Evolutionary conservation across 2,888 invertebrate genomes (phyloP), one percentile per base, ranked within the genome.

Genomic region (Phalera bucephala): DNA sequence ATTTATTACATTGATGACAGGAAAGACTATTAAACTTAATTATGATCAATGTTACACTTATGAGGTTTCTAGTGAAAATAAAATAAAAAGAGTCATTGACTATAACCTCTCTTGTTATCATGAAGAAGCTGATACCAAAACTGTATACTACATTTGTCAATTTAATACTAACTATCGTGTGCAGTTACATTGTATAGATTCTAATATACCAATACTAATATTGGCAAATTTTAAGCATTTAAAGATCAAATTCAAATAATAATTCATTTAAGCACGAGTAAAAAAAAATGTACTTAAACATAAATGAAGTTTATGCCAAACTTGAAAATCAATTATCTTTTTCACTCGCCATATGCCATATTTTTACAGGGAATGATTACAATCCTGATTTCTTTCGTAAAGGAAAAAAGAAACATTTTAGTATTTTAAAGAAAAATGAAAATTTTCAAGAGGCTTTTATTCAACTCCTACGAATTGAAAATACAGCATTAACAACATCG

Each of bases 91-190:
- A 40, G 34, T 40, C 19, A 40, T 45, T 36, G 40, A 38, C n/a
- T n/a, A n/a, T n/a, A n/a, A n/a, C 25, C 38, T 45, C 31, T 39
- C 41, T 34, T 45, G 36, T 33, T 33, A 45, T 31, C 41, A 45
- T 20, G 39, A 45, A 41, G 45, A 47, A 37, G 43, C 43, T 33
- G 47, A 43, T 31, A 43, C 43, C 31, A 43, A 40, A 47, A 43
- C 37, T 34, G 40, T 45, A 23, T 37, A 34, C 36, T 40, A 40
- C 33, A 36, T 44, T 40, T 44, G 42, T 33, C 40, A 42, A 38
- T 33, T 45, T 11, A 45, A 38, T 40, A 23, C 21, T 29, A 38
- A 45, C 26, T 38, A 40, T 31, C 32, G 33, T 33, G 36, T 41
- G n/a, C 20, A 36, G 33, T 30, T 36, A 30, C 33, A 36, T 30